These are phyloP conservation scores for Sylvicola fuscatus DNA, from an alignment of 2,888 invertebrate species.

Conservation along the genomic window DNA sequence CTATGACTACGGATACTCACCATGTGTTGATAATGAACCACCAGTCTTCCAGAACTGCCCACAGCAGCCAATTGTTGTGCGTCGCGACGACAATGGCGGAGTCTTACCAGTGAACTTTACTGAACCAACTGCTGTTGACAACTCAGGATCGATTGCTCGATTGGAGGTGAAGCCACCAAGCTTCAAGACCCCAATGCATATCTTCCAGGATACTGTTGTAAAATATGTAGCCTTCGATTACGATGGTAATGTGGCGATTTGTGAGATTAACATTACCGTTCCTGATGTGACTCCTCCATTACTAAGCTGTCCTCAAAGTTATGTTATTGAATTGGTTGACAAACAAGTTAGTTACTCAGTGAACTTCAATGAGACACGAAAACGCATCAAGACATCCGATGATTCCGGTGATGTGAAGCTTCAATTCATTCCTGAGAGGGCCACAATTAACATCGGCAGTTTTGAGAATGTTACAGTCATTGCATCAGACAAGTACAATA, in stretches of 20 bases:
- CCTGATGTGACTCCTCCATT: conserved; percentile 83
- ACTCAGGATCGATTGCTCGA: conserved; percentile 85
- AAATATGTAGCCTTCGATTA: conserved; percentile 94
- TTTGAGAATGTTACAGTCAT: conserved; percentile 85
- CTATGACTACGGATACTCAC: conserved; percentile 82
- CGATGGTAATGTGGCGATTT: conserved; percentile 93
- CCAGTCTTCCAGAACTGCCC: conserved; percentile 95
- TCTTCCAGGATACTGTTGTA: conserved; percentile 81
- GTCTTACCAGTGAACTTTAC: conserved; percentile 79
- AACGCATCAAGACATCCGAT: conserved; percentile 67
- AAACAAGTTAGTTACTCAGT: conserved; percentile 77
- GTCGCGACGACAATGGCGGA: conserved; percentile 76
- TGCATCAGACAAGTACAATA: conserved; percentile 71
- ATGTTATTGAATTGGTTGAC: conserved; percentile 79
- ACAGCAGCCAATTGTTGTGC: conserved; percentile 74
- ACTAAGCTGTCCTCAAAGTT: conserved; percentile 81
- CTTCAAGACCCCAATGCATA: conserved; percentile 69
- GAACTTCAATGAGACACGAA: conserved; percentile 75
- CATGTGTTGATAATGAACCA: conserved; percentile 89
- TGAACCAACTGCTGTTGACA: conserved; percentile 85
- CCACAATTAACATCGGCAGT: conserved; percentile 64
- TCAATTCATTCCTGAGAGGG: conserved; percentile 64
- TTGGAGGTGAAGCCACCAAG: conserved; percentile 82
- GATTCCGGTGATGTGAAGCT: conserved; percentile 72
- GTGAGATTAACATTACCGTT: conserved; percentile 88